Base-by-base conservation (phyloP, 2,888 invertebrate genomes). In the Acronicta psi region DNA sequence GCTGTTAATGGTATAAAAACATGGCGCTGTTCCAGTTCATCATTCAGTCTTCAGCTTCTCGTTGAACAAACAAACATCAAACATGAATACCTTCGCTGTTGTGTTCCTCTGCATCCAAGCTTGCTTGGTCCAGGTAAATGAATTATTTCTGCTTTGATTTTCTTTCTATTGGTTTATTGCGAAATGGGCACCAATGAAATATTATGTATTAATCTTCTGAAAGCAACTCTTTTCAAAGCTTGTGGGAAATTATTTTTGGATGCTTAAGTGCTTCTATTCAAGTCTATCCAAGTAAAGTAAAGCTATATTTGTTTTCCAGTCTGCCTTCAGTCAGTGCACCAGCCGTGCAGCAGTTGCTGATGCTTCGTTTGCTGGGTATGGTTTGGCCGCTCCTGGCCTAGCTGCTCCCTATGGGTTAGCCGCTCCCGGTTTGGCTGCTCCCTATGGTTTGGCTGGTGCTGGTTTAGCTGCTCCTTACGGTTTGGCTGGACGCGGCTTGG, bases 51-150 rank as follows among this genome's bases (percentile, higher is more conserved):
- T 60, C 37, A 52, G 73, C 9, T 73, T 68, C 36, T 51, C 36
- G 42, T 51, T 43, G 23, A 43, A 34, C 13, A 18, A 29, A 29
- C 29, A 29, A 41, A 18, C 36, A 38, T 43, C 57, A 52, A 59
- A 57, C 29, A 70, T 70, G 70, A 50, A 53, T 44, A 51, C 69
- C 55, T 63, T 69, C 40, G 59, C 65, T 20, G 20, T 72, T n/a
- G 38, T 75, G 17, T 54, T 77, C 25, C 60, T 75, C 50, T 74
- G 73, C 72, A 55, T 72, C 43, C 56, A 57, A 49, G 52, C 61
- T 52, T 57, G 61, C 52, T 42, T 42, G 42, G 14, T 42, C 42
- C 42, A 25, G 42, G 42, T 43, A 29, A 29, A 25, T n/a, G n/a
- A n/a, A n/a, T n/a, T n/a, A n/a, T n/a, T n/a, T n/a, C n/a, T n/a